Evolutionary conservation across 2,888 invertebrate species (phyloP).

Genomic region (Hirtodrosophila confusa): DNA sequence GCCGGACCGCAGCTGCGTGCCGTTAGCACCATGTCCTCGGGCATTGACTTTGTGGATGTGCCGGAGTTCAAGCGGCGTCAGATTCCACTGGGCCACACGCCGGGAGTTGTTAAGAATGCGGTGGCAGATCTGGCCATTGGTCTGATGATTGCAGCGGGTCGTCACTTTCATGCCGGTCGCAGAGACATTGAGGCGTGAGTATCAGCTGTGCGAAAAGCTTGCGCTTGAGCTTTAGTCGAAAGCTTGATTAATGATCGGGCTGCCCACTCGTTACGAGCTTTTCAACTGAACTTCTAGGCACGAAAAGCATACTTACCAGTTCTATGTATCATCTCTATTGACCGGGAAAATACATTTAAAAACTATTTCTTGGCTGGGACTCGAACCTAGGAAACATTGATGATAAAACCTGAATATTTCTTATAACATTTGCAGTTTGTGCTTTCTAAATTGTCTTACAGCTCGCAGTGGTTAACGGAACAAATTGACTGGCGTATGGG

Average conservation of each 20-base stretch:
- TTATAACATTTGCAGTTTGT: too few relatives aligned
- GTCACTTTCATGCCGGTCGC: constrained; percentile 91
- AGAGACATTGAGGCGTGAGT: constrained; percentile 86
- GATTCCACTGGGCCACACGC: constrained; percentile 91
- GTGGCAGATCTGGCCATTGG: constrained; percentile 94
- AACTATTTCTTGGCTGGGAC: too few relatives aligned
- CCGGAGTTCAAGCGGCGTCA: constrained; percentile 88
- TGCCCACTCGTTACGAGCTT: constrained; percentile 34
- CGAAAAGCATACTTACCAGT: too few relatives aligned
- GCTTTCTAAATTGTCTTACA: constrained; percentile 21
- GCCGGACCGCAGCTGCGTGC: constrained; percentile 88
- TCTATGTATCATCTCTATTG: too few relatives aligned
- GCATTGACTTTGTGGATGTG: constrained; percentile 92
- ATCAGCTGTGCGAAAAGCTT: constrained; percentile 51
- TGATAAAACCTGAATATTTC: too few relatives aligned
- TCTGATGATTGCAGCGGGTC: constrained; percentile 89
- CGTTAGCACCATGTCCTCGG: constrained; percentile 93
- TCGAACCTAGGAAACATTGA: too few relatives aligned
- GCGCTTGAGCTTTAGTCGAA: constrained; percentile 12
- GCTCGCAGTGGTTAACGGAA: constrained; percentile 88
- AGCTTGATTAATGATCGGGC: constrained; percentile 14
- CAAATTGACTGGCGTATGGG: constrained; percentile 92
- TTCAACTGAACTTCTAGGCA: constrained; percentile 8
- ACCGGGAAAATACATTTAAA: too few relatives aligned
- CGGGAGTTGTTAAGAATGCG: constrained; percentile 89